Percentiles rank a stretch among this genome's conserved stretches.
phyloP scores from a whole-genome alignment of 1,140 invertebrate genomes.

The Lithobius niger region DNA sequence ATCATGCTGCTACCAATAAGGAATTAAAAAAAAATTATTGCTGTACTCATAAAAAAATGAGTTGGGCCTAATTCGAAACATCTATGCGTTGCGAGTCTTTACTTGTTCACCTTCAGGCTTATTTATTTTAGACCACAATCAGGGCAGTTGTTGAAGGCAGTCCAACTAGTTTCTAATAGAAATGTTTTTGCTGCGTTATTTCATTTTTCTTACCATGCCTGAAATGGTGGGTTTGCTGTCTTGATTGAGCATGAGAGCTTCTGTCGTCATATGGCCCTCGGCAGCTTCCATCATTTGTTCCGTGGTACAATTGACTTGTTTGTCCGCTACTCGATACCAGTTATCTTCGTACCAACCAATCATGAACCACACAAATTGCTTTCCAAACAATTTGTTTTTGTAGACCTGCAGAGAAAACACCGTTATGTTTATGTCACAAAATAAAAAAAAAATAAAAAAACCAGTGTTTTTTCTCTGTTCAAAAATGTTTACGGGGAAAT shows the following conservation, averaged over 20 bases:
- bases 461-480: too few species aligned
- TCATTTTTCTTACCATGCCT: constrained; percentile 51
- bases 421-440: not conserved
- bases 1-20: too few species aligned
- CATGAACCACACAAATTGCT: constrained; percentile 98
- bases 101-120: too few species aligned
- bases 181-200: not conserved
- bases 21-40: too few species aligned
- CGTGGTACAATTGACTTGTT: constrained; percentile 78
- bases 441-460: not conserved
- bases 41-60: too few species aligned
- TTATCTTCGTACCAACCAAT: constrained; percentile 99
- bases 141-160: too few species aligned
- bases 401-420: constrained; percentile 44
- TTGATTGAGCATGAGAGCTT: constrained; percentile 96
- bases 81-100: too few species aligned
- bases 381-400: constrained; percentile 85
- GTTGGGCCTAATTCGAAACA: too few species aligned
- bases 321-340: constrained; percentile 88
- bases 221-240: constrained; percentile 84
- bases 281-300: constrained; percentile 87
- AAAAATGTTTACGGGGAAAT: too few species aligned
- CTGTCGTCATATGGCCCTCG: constrained; percentile 94
- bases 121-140: too few species aligned
- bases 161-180: too few species aligned